Evolutionary conservation across 30 jellyfish, hydroid and myxozoan genomes (phyloP).

Genomic region (Aurelia sp.): DNA sequence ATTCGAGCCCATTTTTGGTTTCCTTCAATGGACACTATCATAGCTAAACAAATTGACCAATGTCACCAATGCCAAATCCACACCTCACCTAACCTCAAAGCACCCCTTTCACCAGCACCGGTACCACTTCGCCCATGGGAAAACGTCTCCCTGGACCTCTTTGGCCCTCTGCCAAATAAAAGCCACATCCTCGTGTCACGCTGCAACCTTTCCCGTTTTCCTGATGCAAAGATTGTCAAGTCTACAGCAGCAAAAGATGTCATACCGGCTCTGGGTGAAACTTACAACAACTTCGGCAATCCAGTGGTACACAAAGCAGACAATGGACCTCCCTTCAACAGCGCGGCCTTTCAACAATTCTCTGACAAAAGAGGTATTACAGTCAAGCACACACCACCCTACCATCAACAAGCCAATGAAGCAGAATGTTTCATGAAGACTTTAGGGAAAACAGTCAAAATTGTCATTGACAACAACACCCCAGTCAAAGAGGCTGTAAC

Average conservation of each 20-base stretch:
- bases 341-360: slow-evolving; percentile 1
- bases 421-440: slow-evolving; percentile 72
- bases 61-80: too few relatives aligned
- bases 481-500: slow-evolving; percentile 25
- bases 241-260: slow-evolving; percentile 56
- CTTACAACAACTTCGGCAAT: slow-evolving; percentile 48
- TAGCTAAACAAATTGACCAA: too few relatives aligned
- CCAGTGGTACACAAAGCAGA: slow-evolving; percentile 60
- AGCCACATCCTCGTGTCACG: slow-evolving; percentile 36
- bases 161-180: slow-evolving; percentile 60
- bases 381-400: slow-evolving; percentile 34
- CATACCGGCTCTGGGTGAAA: slow-evolving; percentile 44
- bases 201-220: slow-evolving; percentile 49
- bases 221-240: slow-evolving; percentile 59
- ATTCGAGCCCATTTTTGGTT: too few relatives aligned
- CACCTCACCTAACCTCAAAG: too few relatives aligned
- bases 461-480: background rate
- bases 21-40: too few relatives aligned
- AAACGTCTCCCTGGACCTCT: slow-evolving; percentile 27
- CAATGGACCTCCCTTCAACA: slow-evolving; percentile 73
- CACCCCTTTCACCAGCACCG: too few relatives aligned
- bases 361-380: slow-evolving; percentile 42
- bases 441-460: slow-evolving; percentile 50
- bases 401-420: slow-evolving; percentile 64
- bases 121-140: slow-evolving; percentile 27